Evolutionary conservation across 64 coral and sea anemone genomes (phyloP).

Genomic region (Pocillopora damicornis): DNA sequence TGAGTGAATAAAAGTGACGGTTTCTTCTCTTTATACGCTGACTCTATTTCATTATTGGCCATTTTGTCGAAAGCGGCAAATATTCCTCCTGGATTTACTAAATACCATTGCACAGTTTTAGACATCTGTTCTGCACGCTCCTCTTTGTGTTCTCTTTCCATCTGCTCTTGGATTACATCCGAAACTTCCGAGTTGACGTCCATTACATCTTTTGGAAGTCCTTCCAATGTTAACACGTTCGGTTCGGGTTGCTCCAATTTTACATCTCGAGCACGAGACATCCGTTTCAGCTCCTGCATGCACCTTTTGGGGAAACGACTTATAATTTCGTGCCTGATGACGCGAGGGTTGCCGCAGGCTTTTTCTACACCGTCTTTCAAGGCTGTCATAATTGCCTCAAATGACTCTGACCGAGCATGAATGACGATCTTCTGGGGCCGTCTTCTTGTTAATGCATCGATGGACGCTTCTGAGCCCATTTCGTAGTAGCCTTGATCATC

Average conservation of each 20-base stretch:
- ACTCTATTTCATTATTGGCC: slow-evolving; percentile 30
- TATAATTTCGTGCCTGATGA: neutral
- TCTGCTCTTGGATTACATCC: neutral
- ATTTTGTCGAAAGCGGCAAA: slow-evolving; percentile 13
- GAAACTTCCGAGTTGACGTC: neutral
- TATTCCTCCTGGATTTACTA: neutral
- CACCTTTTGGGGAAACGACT: neutral
- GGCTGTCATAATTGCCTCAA: neutral
- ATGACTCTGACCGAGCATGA: neutral
- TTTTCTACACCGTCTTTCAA: neutral
- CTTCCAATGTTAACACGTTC: neutral
- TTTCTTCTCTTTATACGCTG: slow-evolving; percentile 2
- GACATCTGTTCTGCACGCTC: slow-evolving; percentile 19
- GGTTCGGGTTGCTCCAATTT: slow-evolving; percentile 18
- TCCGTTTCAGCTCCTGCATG: neutral
- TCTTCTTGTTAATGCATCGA: neutral
- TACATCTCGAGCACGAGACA: neutral
- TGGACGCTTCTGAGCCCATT: neutral
- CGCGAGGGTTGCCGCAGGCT: neutral
- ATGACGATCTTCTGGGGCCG: neutral
- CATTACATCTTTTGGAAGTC: slow-evolving; percentile 41
- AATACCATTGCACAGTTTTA: slow-evolving; percentile 14
- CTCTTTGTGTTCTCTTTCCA: slow-evolving; percentile 8
- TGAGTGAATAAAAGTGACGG: slow-evolving; percentile 12
- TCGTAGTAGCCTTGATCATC: neutral